Evolutionary conservation across 2,888 invertebrate species (phyloP).

Genomic region (Pseudanteris insignis): DNA sequence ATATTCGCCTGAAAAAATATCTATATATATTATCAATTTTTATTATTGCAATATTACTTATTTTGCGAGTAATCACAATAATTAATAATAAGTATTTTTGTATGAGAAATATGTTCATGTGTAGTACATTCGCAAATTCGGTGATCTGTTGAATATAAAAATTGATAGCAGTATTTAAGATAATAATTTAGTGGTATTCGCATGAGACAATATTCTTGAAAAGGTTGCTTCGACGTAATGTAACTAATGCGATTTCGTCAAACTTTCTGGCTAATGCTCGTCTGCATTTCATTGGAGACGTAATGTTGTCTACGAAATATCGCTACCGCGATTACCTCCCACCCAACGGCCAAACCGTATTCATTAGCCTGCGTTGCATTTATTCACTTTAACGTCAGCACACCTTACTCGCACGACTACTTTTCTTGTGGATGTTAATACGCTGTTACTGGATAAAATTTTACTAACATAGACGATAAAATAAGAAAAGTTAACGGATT

Average conservation of each 20-base stretch:
- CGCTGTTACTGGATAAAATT: slow-evolving; percentile 18
- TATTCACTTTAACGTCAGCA: slow-evolving; percentile 31
- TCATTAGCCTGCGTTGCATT: slow-evolving; percentile 42
- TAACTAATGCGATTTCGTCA: slow-evolving; percentile 56
- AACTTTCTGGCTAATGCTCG: slow-evolving; percentile 55
- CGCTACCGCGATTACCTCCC: slow-evolving; percentile 31
- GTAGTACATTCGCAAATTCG: too few species aligned
- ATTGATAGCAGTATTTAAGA: slow-evolving; percentile 49
- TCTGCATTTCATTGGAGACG: slow-evolving; percentile 51
- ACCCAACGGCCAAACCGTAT: slow-evolving; percentile 46
- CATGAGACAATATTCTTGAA: too few species aligned
- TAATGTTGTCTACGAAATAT: slow-evolving; percentile 50
- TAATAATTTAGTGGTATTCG: slow-evolving; percentile 54
- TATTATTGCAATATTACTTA: too few species aligned
- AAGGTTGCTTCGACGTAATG: slow-evolving; percentile 50
- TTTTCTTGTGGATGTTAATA: slow-evolving; percentile 24
- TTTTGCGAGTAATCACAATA: too few species aligned
- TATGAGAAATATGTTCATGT: too few species aligned
- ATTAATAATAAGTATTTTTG: too few species aligned
- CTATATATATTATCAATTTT: too few species aligned
- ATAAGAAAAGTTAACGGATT: slow-evolving; percentile 5
- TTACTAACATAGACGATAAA: slow-evolving; percentile 11
- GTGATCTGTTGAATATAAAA: too few species aligned
- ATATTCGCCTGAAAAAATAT: too few species aligned
- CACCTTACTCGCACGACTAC: slow-evolving; percentile 23